These are phyloP conservation scores for Peromyscus eremicus DNA, from an alignment of 2,797 vertebrate species.

Conservation along the genomic window DNA sequence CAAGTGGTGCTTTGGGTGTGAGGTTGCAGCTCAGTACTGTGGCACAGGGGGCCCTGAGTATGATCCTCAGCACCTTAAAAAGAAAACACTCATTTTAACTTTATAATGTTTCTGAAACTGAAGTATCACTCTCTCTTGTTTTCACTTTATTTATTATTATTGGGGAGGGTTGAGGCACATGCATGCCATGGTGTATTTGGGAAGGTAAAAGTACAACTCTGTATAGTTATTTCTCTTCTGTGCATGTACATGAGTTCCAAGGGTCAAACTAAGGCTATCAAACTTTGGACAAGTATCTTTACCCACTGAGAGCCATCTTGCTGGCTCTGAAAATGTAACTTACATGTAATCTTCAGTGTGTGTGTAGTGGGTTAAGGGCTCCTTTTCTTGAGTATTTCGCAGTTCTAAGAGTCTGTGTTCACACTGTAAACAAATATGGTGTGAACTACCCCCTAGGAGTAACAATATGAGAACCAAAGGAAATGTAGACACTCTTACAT, in stretches of 20 bases:
- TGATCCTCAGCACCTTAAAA: neutral
- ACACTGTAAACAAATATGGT: slow-evolving; percentile 48
- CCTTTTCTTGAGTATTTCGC: slow-evolving; percentile 58
- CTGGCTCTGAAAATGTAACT: neutral
- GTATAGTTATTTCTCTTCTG: neutral
- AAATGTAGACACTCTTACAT: neutral
- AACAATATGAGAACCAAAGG: neutral
- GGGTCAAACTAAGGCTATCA: neutral
- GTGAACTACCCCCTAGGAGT: slow-evolving; percentile 8
- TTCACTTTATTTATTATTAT: neutral
- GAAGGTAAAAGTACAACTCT: neutral
- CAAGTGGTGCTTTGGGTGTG: neutral
- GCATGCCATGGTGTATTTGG: neutral
- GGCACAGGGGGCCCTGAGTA: neutral
- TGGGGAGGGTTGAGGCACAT: neutral
- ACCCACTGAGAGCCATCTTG: neutral
- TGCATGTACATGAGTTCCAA: neutral
- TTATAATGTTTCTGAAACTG: slow-evolving; percentile 44
- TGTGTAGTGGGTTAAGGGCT: neutral
- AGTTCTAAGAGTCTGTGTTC: slow-evolving; percentile 1
- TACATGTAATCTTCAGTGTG: neutral
- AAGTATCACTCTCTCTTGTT: neutral
- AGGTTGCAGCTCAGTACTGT: neutral
- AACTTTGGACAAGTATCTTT: neutral
- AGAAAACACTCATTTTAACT: neutral